A percentile compares a stretch with the other conserved stretches of the same genome.
Conservation (phyloP, 2,888 invertebrate genomes). For the Chrysolina americana region DNA sequence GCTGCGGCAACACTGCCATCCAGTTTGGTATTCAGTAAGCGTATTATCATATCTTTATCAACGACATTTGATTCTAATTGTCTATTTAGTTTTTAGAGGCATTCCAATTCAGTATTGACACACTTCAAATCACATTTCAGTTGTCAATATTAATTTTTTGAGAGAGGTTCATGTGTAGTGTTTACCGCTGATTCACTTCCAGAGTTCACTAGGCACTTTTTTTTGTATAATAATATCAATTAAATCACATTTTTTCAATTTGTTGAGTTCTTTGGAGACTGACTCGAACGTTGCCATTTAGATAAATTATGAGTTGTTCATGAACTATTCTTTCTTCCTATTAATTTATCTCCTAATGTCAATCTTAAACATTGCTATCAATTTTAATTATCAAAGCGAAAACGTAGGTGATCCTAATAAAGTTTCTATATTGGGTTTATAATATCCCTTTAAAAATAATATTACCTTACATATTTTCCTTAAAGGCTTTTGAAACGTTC, state of each 20-base stretch:
- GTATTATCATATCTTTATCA: background rate
- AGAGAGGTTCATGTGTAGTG: background rate
- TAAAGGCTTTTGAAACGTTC: no score
- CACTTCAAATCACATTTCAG: background rate
- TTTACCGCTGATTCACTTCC: background rate
- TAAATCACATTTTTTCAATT: background rate
- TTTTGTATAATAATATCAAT: background rate
- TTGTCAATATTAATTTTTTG: background rate
- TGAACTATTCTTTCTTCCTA: no score
- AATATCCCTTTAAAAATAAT: no score
- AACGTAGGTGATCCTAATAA: no score
- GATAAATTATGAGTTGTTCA: no score
- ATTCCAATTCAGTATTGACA: background rate
- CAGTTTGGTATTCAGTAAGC: background rate
- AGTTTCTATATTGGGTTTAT: no score
- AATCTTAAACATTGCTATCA: no score
- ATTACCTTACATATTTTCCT: no score
- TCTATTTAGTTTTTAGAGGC: background rate
- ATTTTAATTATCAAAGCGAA: no score
- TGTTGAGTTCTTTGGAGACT: background rate
- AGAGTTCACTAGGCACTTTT: background rate
- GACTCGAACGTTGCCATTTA: slow-evolving; percentile 9
- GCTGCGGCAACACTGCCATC: background rate
- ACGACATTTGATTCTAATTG: background rate
- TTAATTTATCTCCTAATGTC: no score